These are phyloP conservation scores for Drosophila bifasciata DNA, from an alignment of 1,140 invertebrate species.

Conservation along the genomic window DNA sequence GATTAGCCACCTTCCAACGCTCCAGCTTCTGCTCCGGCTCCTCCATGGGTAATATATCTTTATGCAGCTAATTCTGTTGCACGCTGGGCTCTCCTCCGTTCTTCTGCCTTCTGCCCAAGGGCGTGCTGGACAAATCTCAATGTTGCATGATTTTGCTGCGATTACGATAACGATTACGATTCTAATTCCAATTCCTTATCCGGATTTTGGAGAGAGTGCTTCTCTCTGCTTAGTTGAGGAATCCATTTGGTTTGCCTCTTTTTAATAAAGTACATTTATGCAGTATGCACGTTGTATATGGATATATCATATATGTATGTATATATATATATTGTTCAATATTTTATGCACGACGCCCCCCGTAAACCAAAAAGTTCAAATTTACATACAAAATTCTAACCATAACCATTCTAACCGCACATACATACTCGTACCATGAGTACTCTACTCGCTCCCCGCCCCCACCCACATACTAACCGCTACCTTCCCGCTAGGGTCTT, in stretches of 20 bases:
- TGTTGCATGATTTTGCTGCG: conserved; percentile 78
- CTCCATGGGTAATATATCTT: conserved; percentile 8
- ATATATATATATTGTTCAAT: conserved; percentile 65
- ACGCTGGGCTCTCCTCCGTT: no score
- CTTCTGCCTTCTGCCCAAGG: conserved; percentile 17
- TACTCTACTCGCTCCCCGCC: conserved; percentile 4
- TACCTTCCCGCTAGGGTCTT: conserved; percentile 36
- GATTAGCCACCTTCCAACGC: conserved; percentile 49
- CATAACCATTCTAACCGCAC: conserved; percentile 27
- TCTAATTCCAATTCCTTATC: no score
- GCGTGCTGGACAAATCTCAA: conserved; percentile 79
- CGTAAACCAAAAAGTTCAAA: conserved; percentile 38
- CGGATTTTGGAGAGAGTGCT: no score
- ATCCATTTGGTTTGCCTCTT: conserved; percentile 2
- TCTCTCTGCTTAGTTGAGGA: no score
- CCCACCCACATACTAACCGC: neutral
- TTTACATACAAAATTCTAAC: conserved; percentile 72
- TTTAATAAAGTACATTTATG: conserved; percentile 67
- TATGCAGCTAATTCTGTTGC: conserved; percentile 1
- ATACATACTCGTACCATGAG: conserved; percentile 23
- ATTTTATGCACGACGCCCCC: conserved; percentile 44
- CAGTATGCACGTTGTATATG: conserved; percentile 68
- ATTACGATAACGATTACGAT: conserved; percentile 13
- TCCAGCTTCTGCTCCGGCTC: no score
- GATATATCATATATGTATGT: conserved; percentile 61